Percentiles rank a stretch among this genome's conserved stretches.
Conservation (phyloP, 2,797 vertebrate genomes). For the Poecilia velifera region DNA sequence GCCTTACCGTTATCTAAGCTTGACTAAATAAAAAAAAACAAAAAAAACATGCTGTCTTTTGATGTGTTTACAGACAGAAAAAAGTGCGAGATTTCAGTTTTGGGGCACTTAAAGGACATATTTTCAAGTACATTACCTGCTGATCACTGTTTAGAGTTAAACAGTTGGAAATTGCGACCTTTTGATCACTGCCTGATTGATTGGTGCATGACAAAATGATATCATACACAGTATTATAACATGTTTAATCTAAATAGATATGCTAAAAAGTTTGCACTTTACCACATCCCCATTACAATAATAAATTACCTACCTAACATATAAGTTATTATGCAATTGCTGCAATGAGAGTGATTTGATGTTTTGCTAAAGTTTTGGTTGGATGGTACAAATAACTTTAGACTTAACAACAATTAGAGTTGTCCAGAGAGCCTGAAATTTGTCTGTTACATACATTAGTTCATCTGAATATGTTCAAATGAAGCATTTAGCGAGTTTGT, state of each 20-base stretch:
- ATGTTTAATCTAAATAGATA: not conserved
- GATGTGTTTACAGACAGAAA: not conserved
- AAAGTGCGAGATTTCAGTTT: not conserved
- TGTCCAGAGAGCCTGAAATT: not conserved
- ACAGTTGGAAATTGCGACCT: not conserved
- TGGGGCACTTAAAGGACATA: not conserved
- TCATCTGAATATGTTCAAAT: conserved; percentile 1
- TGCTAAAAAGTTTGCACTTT: not conserved
- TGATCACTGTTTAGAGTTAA: not conserved
- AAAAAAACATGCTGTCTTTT: not conserved
- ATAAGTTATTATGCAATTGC: not conserved
- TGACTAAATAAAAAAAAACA: not conserved
- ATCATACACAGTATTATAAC: not conserved
- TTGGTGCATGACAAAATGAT: not conserved
- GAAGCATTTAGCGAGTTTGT: conserved; percentile 23
- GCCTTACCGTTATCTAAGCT: not conserved
- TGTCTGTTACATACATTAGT: not conserved
- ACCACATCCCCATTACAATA: not conserved
- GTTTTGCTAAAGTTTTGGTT: not conserved
- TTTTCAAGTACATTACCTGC: not conserved
- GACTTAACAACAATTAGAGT: not conserved
- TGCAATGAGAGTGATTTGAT: not conserved
- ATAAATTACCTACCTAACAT: not conserved
- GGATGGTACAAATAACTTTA: not conserved
- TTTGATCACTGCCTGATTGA: not conserved